Evolutionary conservation across 2,888 invertebrate species (phyloP), one percentile per base, ranked within the genome.

Genomic region (Gasteruption jaculator): DNA sequence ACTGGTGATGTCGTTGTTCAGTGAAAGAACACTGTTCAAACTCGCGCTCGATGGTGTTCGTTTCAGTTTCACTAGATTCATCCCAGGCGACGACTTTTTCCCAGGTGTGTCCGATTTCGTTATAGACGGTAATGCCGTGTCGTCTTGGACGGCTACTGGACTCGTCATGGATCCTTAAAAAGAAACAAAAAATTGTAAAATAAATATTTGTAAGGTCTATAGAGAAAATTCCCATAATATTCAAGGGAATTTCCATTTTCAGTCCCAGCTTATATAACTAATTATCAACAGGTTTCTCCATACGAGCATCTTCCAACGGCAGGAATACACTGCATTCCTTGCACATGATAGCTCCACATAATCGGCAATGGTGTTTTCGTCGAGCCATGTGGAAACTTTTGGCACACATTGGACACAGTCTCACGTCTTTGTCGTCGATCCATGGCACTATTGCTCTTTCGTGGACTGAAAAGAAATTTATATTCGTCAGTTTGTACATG

Each of bases 291-390:
- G 11, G 18, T 11, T 8, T n/a, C n/a, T 38, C 71, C 83, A 74
- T 74, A 88, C 89, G 78, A 51, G 92, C 94, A 68, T 82, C 79
- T 53, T 82, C 77, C 49, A 89, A 75, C 30, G 86, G 79, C 53
- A 96, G 74, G 71, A 92, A 94, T 57, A 83, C 74, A 1, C 94
- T 94, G 68, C 96, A 96, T 56, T 86, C 85, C 64, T 91, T 81
- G 67, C 96, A 96, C 78, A 95, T 85, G 45, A 96, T 84, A 41
- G 89, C 86, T 1, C 96, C 96, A 68, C 92, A 97, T 3, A 97
- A 77, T 47, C 96, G 77, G 65, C 99, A 99, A 72, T 99, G 99
- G 72, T 99, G 97, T 68, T 94, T 90, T 50, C 97, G 76, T 43
- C 91, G 76, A 0, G 92, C 84, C 42, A 94, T 72, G 59, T 87